Evolutionary conservation across 2,113 vertebrate species (phyloP).

Genomic region (Antechinus flavipes): DNA sequence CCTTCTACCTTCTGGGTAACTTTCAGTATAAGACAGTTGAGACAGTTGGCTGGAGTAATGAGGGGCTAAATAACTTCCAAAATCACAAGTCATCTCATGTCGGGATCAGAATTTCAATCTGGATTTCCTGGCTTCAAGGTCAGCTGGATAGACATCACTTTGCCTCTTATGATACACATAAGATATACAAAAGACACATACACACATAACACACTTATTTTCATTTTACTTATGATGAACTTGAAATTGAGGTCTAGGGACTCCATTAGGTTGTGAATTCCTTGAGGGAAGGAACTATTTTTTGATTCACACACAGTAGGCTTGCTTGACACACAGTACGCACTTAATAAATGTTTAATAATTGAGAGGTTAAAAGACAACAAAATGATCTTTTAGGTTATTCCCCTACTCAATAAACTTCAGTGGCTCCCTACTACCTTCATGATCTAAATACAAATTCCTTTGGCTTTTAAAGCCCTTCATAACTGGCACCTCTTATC

Average conservation of each 20-base stretch:
- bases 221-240: neutral
- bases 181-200: too few relatives aligned
- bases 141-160: neutral
- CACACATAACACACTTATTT: neutral
- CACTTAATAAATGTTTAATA: neutral
- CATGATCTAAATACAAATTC: neutral
- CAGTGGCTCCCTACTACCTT: neutral
- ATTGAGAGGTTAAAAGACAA: neutral
- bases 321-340: neutral
- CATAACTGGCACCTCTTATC: neutral
- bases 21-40: neutral
- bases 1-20: neutral
- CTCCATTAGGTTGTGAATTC: neutral
- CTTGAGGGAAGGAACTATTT: neutral
- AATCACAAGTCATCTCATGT: neutral
- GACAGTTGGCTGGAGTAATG: neutral
- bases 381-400: neutral
- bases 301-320: neutral
- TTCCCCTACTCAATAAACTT: neutral
- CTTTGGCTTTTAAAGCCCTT: neutral
- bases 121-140: neutral
- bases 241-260: neutral
- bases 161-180: neutral
- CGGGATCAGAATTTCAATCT: neutral
- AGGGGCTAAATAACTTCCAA: neutral